These are phyloP conservation scores for Calvadosia cruxmelitensis DNA, from an alignment of 30 jellyfish, hydroid and myxozoan species.

Conservation along the genomic window DNA sequence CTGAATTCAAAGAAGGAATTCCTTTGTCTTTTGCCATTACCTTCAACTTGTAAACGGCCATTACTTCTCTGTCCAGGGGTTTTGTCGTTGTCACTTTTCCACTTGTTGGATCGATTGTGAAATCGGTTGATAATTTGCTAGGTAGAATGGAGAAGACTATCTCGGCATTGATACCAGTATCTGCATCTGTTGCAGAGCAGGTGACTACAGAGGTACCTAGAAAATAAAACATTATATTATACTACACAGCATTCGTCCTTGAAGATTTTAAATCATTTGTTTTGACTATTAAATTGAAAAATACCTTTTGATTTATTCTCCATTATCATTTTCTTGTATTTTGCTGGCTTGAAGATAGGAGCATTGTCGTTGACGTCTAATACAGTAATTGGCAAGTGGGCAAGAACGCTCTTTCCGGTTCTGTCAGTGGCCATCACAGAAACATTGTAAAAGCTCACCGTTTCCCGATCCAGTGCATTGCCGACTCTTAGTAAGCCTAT, in stretches of 20 bases:
- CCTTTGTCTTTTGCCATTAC: constrained; percentile 81
- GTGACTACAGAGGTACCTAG: constrained; percentile 24
- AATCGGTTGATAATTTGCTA: constrained; percentile 33
- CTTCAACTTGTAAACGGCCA: constrained; percentile 29
- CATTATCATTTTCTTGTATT: constrained; percentile 12
- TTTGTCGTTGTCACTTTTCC: constrained; percentile 42
- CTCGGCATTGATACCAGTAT: constrained; percentile 50
- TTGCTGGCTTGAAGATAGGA: constrained; percentile 37
- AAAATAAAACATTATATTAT: too few relatives aligned
- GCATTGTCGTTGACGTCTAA: constrained; percentile 73
- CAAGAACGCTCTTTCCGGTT: constrained; percentile 12
- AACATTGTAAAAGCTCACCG: constrained; percentile 38
- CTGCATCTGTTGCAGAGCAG: constrained; percentile 65
- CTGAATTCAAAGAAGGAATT: constrained; percentile 41
- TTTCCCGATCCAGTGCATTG: constrained; percentile 49
- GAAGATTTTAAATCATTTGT: too few relatives aligned
- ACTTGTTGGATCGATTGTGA: constrained; percentile 17
- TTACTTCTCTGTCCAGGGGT: constrained; percentile 50
- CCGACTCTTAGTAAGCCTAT: not conserved
- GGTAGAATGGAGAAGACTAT: constrained; percentile 53
- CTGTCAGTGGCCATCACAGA: constrained; percentile 47
- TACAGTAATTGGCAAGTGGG: constrained; percentile 54
- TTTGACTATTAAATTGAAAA: too few relatives aligned
- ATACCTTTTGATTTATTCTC: constrained; percentile 10
- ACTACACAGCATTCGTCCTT: too few relatives aligned